These are phyloP conservation scores for Euclidia mi DNA, from an alignment of 2,888 invertebrate species.

Conservation along the genomic window DNA sequence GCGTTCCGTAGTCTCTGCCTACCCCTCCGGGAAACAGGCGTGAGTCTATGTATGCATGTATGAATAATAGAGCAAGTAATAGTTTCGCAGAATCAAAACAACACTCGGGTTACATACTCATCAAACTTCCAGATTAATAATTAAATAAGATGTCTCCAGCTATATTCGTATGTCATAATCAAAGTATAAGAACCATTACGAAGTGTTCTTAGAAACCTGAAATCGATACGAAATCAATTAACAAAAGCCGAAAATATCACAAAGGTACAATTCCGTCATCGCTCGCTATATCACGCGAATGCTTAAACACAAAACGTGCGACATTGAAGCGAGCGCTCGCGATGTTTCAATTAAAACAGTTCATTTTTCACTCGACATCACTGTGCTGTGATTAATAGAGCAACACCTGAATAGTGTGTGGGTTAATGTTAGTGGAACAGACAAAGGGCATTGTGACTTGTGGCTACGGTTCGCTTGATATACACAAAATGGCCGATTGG, in stretches of 20 bases:
- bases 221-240: conserved; percentile 6
- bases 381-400: conserved; percentile 51
- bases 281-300: conserved; percentile 10
- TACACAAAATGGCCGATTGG: too few relatives aligned
- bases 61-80: too few relatives aligned
- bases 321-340: conserved; percentile 41
- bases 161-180: too few relatives aligned
- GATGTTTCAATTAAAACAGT: conserved; percentile 58
- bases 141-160: too few relatives aligned
- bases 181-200: too few relatives aligned
- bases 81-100: too few relatives aligned
- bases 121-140: too few relatives aligned
- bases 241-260: conserved; percentile 5
- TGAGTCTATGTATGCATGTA: too few relatives aligned
- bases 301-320: conserved; percentile 11
- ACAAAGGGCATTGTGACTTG: conserved; percentile 20
- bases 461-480: conserved; percentile 4
- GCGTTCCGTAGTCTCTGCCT: too few relatives aligned
- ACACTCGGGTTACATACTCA: too few relatives aligned
- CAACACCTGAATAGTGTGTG: conserved; percentile 42
- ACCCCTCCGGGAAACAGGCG: too few relatives aligned
- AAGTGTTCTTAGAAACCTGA: neutral
- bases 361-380: conserved; percentile 59
- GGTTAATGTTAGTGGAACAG: conserved; percentile 33
- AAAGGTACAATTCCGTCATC: conserved; percentile 8